A percentile compares a stretch with the other conserved stretches of the same genome.
Conservation (phyloP, 2,797 vertebrate species). For the Spheniscus humboldti region DNA sequence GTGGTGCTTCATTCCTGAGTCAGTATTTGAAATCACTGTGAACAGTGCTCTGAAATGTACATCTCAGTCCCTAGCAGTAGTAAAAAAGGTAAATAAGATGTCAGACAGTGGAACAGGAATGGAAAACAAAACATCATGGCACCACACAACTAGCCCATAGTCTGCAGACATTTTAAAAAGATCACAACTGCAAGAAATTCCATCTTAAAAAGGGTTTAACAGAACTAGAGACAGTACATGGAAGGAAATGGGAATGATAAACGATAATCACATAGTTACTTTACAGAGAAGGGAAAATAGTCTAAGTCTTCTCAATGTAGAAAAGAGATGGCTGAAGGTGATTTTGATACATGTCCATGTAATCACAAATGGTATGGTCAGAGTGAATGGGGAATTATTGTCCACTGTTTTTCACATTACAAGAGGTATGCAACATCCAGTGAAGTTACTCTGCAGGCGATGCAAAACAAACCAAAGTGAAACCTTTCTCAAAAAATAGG, state of each 20-base stretch:
- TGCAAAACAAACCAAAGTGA: background rate
- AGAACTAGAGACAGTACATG: background rate
- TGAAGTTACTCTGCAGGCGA: background rate
- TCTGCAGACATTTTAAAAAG: background rate
- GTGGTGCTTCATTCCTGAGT: background rate
- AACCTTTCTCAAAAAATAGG: rapidly evolving
- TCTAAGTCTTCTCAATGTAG: background rate
- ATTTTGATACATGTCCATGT: background rate
- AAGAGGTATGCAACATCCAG: background rate
- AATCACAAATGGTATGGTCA: background rate
- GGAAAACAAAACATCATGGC: background rate
- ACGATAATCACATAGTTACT: background rate
- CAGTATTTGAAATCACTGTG: background rate
- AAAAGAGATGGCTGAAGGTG: background rate
- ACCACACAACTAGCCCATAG: background rate
- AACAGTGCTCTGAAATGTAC: rapidly evolving
- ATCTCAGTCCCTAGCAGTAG: background rate
- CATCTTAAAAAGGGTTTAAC: background rate
- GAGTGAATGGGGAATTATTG: background rate
- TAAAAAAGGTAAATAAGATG: background rate
- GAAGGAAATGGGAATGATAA: background rate
- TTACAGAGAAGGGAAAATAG: background rate
- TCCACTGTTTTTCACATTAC: background rate
- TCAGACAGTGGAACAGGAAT: background rate
- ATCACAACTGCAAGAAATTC: background rate